These are phyloP conservation scores for Epinephelus moara DNA, from an alignment of 2,113 vertebrate genomes.

Conservation along the genomic window DNA sequence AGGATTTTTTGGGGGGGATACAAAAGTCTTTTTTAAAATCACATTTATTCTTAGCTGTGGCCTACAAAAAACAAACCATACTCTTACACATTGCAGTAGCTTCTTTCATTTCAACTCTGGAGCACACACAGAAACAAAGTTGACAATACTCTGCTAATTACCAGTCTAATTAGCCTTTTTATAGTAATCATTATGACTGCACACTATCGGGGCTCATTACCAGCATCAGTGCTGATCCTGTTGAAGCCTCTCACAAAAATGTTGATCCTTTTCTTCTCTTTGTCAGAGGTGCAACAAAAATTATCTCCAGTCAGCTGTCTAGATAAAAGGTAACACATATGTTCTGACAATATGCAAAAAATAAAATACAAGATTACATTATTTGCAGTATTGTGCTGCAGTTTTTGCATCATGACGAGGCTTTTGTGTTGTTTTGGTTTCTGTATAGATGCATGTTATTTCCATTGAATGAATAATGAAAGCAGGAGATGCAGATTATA, in stretches of 20 bases:
- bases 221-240: neutral
- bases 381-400: neutral
- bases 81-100: neutral
- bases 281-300: neutral
- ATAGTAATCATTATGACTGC: constrained; percentile 12
- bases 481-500: neutral
- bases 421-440: neutral
- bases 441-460: neutral
- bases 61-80: constrained; percentile 6
- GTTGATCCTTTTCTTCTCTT: neutral
- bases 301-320: neutral
- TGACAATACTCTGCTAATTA: constrained; percentile 35
- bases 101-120: neutral
- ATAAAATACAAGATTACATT: neutral
- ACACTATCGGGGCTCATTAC: neutral
- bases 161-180: constrained; percentile 60
- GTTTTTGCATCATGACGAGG: neutral
- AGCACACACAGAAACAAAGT: constrained; percentile 5
- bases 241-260: neutral
- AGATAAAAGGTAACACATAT: too few species aligned
- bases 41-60: constrained; percentile 23
- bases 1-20: neutral
- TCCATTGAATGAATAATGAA: neutral
- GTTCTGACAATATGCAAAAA: neutral
- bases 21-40: neutral